Base-by-base conservation (phyloP, 2,113 vertebrate species). In the Mixornis gularis region DNA sequence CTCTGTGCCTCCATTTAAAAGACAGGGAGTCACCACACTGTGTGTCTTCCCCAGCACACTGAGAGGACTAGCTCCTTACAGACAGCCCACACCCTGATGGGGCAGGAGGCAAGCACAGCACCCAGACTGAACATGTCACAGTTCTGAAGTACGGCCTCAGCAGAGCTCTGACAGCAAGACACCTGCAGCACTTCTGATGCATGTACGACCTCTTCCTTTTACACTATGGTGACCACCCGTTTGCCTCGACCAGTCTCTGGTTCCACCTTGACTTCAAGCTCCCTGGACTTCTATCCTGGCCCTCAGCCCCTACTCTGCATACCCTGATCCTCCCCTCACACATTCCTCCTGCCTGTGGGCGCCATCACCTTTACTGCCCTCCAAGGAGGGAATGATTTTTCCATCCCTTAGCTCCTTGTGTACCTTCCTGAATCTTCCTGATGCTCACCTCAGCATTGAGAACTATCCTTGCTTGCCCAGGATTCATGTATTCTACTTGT, bases 191-290 rank as follows among this genome's bases (percentile, higher is more conserved):
- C 32, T 86, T 59, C 64, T 78, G 32, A 34, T 8, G 14, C 0
- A 0, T 17, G 25, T 15, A 43, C 0, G 0, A 65, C 51, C 20
- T 69, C 49, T 41, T 58, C 13, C 49, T 72, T 53, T 46, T 48
- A 40, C 34, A 16, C 27, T 36, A 10, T 7, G 13, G 22, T 41
- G 29, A 69, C 17, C 13, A 62, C 4, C 8, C 3, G 1, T 49
- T 46, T 0, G 0, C 56, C 38, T 52, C 0, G 0, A 65, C 8
- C 10, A 38, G 64, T 12, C 36, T 58, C 60, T 66, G 27, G 4
- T 41, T 76, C 27, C 36, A 60, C 38, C 12, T 12, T 25, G 46
- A 83, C 55, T 77, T 46, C 41, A 83, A 46, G 46, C 7, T 63
- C 44, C 44, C 26, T 32, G 16, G 17, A 36, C 18, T 38, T 46